Evolutionary conservation across 1,140 invertebrate genomes (phyloP).

Genomic region (Trissolcus basalis): DNA sequence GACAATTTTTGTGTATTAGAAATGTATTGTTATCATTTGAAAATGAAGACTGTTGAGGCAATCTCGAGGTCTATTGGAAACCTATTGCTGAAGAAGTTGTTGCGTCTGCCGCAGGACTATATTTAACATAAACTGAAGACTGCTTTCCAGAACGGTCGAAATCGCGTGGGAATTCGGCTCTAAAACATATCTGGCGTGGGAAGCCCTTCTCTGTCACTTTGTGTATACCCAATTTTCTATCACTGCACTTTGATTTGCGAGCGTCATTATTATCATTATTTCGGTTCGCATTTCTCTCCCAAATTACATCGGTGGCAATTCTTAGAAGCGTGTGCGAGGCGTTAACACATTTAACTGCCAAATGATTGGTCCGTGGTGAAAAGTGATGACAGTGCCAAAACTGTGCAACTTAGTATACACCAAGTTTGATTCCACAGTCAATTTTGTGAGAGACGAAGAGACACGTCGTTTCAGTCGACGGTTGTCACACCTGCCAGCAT

Average conservation of each 20-base stretch:
- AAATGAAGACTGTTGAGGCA: no score
- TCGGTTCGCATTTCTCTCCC: neutral
- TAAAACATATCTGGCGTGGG: constrained; percentile 16
- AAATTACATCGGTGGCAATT: neutral
- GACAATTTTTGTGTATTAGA: no score
- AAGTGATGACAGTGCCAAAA: constrained; percentile 54
- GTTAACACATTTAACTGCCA: constrained; percentile 23
- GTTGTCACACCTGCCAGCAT: constrained; percentile 72
- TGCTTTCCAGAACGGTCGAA: constrained; percentile 41
- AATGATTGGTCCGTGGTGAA: constrained; percentile 38
- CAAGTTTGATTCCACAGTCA: constrained; percentile 58
- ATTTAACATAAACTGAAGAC: constrained; percentile 52
- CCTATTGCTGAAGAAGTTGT: constrained; percentile 64
- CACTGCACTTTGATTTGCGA: neutral
- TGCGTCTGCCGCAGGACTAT: constrained; percentile 53
- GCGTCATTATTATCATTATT: constrained; percentile 3
- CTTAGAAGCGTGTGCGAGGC: constrained; percentile 1
- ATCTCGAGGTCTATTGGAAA: no score
- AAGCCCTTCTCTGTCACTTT: constrained; percentile 1
- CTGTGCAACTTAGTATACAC: constrained; percentile 64
- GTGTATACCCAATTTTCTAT: neutral
- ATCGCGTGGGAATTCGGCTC: constrained; percentile 48
- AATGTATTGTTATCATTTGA: no score
- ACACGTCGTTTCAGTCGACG: constrained; percentile 50
- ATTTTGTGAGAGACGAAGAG: constrained; percentile 57